Evolutionary conservation across 2,888 invertebrate genomes (phyloP), one percentile per base, ranked within the genome.

Genomic region (Galerucella pusilla): DNA sequence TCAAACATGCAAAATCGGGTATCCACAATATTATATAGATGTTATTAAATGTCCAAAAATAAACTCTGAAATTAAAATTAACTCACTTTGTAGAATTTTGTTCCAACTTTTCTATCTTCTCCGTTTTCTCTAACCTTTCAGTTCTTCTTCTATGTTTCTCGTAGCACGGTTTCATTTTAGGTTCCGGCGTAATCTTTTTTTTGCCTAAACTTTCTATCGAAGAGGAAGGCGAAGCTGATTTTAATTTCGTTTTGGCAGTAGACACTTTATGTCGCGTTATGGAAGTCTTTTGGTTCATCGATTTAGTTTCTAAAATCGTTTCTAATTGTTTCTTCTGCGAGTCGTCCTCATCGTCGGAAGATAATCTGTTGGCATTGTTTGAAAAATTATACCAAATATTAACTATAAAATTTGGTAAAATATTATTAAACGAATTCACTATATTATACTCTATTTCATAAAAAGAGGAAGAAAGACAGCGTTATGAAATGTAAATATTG

Each of bases 261-360:
- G 70, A 49, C 0, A 73, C 64, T 68, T 68, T 75, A 63, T 75
- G 66, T 75, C 74, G 77, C 49, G 81, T 77, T 54, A 74, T 69
- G 4, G 81, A 77, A 11, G 79, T 76, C 76, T 83, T 83, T 66
- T 81, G 79, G 71, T 85, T 86, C 86, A 86, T 87, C 0, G 87
- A 86, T 79, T 86, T 87, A 5, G 86, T 87, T 84, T 88, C 88
- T 0, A 86, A 85, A 64, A 88, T 88, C 1, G 88, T 88, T 49
- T 85, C 87, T 52, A 88, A 79, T 20, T 81, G 82, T 68, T 81
- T 77, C 78, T 82, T 77, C 74, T 79, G 74, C 54, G 72, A 42
- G 71, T 81, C 84, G 83, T 76, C 87, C 82, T 85, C 87, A 81
- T 85, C 87, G 64, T 85, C 87, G n/a, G 84, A 86, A 72, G 83